Conservation (phyloP, 2,797 vertebrate species). For the Pterois miles region DNA sequence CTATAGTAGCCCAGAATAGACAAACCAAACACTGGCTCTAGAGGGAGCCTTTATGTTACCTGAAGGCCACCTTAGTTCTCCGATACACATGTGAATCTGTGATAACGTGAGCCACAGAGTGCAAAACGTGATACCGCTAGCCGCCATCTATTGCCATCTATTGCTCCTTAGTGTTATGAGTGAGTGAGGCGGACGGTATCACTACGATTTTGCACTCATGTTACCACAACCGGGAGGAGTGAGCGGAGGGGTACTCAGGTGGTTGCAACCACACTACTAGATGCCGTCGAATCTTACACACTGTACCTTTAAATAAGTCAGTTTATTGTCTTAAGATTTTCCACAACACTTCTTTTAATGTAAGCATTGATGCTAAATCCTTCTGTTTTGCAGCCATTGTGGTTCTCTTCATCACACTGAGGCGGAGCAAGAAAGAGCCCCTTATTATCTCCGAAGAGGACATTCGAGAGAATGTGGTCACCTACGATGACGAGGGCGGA, state of each 20-base stretch:
- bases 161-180: too few species aligned
- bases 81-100: too few species aligned
- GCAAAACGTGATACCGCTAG: too few species aligned
- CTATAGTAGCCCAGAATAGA: too few species aligned
- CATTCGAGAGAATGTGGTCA: constrained; percentile 95
- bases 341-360: not conserved
- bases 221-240: too few species aligned
- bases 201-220: too few species aligned
- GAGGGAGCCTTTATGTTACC: too few species aligned
- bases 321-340: not conserved
- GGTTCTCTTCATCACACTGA: constrained; percentile 94
- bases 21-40: too few species aligned
- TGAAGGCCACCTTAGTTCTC: too few species aligned
- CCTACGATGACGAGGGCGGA: constrained; percentile 96
- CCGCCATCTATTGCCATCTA: too few species aligned
- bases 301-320: not conserved
- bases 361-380: not conserved
- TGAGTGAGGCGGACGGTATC: too few species aligned
- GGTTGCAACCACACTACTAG: not conserved
- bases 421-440: constrained; percentile 95
- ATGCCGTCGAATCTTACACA: not conserved
- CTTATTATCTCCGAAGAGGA: constrained; percentile 98
- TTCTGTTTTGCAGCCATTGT: constrained; percentile 87
- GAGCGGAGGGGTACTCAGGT: not conserved
- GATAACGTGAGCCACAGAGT: too few species aligned